Conservation (phyloP, 2,888 invertebrate species). For the Synergus laeviventris region DNA sequence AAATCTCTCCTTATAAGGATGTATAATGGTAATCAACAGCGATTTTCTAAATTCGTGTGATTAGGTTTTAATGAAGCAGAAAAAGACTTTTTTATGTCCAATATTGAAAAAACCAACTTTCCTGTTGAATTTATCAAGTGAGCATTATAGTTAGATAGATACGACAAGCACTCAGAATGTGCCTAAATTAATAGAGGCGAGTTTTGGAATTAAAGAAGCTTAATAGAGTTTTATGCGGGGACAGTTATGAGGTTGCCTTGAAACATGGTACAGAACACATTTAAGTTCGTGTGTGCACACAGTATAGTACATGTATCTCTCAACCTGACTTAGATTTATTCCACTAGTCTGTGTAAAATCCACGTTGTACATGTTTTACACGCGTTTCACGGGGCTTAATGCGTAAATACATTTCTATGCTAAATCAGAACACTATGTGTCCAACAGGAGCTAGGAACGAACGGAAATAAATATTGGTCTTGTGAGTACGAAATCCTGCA, state of each 20-base stretch:
- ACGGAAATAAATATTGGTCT: slow-evolving; percentile 29
- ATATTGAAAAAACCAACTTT: slow-evolving; percentile 12
- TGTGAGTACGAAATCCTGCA: background rate
- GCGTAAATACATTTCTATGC: slow-evolving; percentile 13
- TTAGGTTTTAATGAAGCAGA: slow-evolving; percentile 29
- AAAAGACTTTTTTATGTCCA: slow-evolving; percentile 3
- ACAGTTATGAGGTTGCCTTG: background rate
- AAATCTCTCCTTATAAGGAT: slow-evolving; percentile 27
- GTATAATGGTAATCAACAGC: slow-evolving; percentile 11
- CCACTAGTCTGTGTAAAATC: slow-evolving; percentile 1
- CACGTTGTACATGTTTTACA: slow-evolving; percentile 29
- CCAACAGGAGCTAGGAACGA: background rate
- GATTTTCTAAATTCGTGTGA: slow-evolving; percentile 16
- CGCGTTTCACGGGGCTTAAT: slow-evolving; percentile 22
- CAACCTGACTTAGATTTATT: slow-evolving; percentile 29
- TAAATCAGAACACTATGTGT: background rate
- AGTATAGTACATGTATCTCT: slow-evolving; percentile 16
- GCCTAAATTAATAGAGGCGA: slow-evolving; percentile 2
- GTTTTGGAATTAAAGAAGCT: slow-evolving; percentile 17
- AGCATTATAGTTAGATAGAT: too few relatives aligned
- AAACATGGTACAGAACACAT: background rate
- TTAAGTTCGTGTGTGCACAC: background rate
- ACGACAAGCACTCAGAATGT: too few relatives aligned
- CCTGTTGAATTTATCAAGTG: background rate
- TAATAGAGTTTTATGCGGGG: slow-evolving; percentile 19